Evolutionary conservation across 2,113 vertebrate genomes (phyloP), one percentile per base, ranked within the genome.

Genomic region (Elgaria multicarinata): DNA sequence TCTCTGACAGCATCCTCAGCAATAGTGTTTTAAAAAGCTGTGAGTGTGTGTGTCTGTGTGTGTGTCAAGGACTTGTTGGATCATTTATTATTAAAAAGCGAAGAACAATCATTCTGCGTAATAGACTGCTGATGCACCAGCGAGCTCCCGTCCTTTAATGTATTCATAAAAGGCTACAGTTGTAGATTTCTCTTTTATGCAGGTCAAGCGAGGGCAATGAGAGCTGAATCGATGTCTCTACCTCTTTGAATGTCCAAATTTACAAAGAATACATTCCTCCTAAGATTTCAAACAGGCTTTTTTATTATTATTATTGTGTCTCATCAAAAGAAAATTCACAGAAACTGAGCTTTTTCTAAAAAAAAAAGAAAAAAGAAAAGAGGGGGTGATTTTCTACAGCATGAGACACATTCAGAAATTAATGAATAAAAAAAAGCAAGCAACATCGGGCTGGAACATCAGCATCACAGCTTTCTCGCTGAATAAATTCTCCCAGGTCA

Each of bases 401-500:
- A 94, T 87, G 90, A 98, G 96, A 97, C 96, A 97, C 97, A 96
- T 95, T 97, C 93, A 95, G 95, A 97, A 97, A 97, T 97, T 98
- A 98, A 99, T 98, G 97, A 97, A 98, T 92, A 98, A 94, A 97
- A 94, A 97, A 84, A 96, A 77, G 71, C 36, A 69, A 78, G 71
- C 39, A 94, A 97, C 97, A 97, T 96, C 95, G 96, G 58, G 96
- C 96, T 97, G 96, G 94, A 89, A 94, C 94, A 96, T 96, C 95
- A 91, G 76, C 90, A 93, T 96, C 96, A 91, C 95, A 96, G 87
- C 90, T 96, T 97, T 95, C 97, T 97, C 97, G 96, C 97, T 94
- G 96, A 96, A 98, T 97, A 98, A 98, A 98, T 99, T 98, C 97
- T 97, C 93, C 91, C 95, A 95, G 97, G 97, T 98, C 97, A 97